Evolutionary conservation across 2,888 invertebrate species (phyloP), one percentile per base, ranked within the genome.

Genomic region (Chorisops tibialis): DNA sequence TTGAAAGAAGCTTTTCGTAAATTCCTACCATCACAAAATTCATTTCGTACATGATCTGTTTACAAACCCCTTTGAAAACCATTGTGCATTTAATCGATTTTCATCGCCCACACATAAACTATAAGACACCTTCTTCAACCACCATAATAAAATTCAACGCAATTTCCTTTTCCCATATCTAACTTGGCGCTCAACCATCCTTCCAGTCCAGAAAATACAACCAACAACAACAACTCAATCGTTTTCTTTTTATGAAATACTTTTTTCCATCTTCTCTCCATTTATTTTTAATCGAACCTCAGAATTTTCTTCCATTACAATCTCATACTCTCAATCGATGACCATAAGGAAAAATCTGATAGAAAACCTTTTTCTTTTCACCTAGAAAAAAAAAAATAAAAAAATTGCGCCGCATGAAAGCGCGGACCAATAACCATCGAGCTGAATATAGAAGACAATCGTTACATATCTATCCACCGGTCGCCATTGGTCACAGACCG

Each of bases 351-450:
- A 30, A 24, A 30, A 30, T 30, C 30, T 30, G 9, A 30, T 30
- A 51, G 37, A 37, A 37, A 43, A 45, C 30, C 19, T 18, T 41
- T 56, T 43, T 12, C 24, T 41, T 56, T 43, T 12, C 24, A 21
- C 9, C 16, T 21, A 50, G 14, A 35, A 50, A 24, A 49, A 14
- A 12, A 49, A 6, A 12, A 11, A 18, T 30, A 56, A 56, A 45
- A 39, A 56, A 56, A 56, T 7, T 30, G 7, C 21, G 22, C 43
- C 35, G 18, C 43, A 56, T 56, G 56, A 56, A 56, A 56, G 47
- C 47, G 62, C 66, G 65, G 67, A 68, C 68, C 68, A 68, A 68
- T 68, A 68, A 67, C 67, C 68, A 64, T 68, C 68, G 66, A 68
- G 65, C 63, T 67, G 67, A 66, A 68, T 66, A 68, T 67, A 67